Conservation (phyloP, 2,113 vertebrate genomes). For the Hyperoodon ampullatus region DNA sequence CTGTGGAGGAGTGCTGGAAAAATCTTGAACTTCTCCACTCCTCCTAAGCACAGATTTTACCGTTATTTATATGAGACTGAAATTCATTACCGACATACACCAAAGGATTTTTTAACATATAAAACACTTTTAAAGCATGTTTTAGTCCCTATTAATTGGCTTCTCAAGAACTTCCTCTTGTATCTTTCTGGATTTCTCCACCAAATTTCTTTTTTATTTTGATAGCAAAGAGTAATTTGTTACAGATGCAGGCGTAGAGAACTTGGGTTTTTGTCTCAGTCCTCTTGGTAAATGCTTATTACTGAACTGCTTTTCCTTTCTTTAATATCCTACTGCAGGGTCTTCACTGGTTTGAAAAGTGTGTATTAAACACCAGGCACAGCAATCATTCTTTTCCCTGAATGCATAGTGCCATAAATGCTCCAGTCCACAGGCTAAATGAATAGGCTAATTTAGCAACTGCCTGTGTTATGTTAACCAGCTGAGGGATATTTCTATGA, state of each 20-base stretch:
- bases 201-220: constrained; percentile 33
- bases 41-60: not conserved
- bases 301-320: constrained; percentile 25
- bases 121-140: constrained; percentile 57
- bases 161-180: constrained; percentile 61
- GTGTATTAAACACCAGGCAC: not conserved
- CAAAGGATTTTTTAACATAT: constrained; percentile 57
- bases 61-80: constrained; percentile 5
- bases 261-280: constrained; percentile 1
- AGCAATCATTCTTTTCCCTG: constrained; percentile 24
- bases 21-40: not conserved
- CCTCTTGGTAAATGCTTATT: constrained; percentile 50
- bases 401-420: constrained; percentile 58
- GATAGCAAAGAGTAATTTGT: constrained; percentile 27
- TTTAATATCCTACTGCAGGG: constrained; percentile 15
- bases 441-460: constrained; percentile 57
- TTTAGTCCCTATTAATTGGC: constrained; percentile 75
- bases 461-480: constrained; percentile 32
- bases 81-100: constrained; percentile 53
- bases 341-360: constrained; percentile 46
- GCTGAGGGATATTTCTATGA: not conserved
- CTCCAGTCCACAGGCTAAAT: not conserved
- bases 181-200: constrained; percentile 47
- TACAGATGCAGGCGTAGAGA: not conserved
- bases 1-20: constrained; percentile 5